Conservation (phyloP, 1,140 invertebrate genomes). For the Aphaenogaster floridana region DNA sequence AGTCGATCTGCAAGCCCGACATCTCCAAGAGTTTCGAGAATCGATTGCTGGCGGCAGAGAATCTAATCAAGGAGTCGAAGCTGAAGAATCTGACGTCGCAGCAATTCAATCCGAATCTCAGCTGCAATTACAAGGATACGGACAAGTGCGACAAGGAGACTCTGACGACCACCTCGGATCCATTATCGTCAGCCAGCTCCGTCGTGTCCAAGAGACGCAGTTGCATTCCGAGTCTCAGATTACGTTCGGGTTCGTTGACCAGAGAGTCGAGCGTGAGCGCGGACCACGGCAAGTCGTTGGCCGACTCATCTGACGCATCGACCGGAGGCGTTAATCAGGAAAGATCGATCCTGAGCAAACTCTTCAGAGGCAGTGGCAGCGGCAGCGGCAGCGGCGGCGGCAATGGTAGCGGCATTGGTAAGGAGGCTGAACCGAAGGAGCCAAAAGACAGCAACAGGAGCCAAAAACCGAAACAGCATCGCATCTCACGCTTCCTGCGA, state of each 20-base stretch:
- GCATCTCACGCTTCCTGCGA: slow-evolving; percentile 91
- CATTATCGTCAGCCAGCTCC: slow-evolving; percentile 64
- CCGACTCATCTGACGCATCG: slow-evolving; percentile 68
- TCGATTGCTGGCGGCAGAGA: slow-evolving; percentile 83
- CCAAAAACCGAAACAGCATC: slow-evolving; percentile 85
- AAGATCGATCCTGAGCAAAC: slow-evolving; percentile 88
- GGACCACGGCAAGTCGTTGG: slow-evolving; percentile 72
- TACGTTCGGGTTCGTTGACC: slow-evolving; percentile 82
- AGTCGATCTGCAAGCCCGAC: slow-evolving; percentile 66
- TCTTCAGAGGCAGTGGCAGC: slow-evolving; percentile 84
- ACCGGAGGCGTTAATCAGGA: slow-evolving; percentile 81
- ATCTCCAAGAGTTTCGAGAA: slow-evolving; percentile 78
- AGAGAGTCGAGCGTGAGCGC: slow-evolving; percentile 73
- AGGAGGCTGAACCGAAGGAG: slow-evolving; percentile 81
- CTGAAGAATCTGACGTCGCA: slow-evolving; percentile 77
- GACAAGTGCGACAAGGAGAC: slow-evolving; percentile 82
- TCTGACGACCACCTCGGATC: slow-evolving; percentile 42
- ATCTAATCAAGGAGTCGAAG: slow-evolving; percentile 85
- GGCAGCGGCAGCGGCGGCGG: slow-evolving; percentile 74
- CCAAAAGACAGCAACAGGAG: slow-evolving; percentile 83
- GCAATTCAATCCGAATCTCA: slow-evolving; percentile 77
- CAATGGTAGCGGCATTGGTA: slow-evolving; percentile 48
- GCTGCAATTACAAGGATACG: slow-evolving; percentile 78
- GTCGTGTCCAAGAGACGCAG: slow-evolving; percentile 78
- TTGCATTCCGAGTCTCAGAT: slow-evolving; percentile 81